Evolutionary conservation across 2,888 invertebrate species (phyloP).

Genomic region (Acronicta aceris): DNA sequence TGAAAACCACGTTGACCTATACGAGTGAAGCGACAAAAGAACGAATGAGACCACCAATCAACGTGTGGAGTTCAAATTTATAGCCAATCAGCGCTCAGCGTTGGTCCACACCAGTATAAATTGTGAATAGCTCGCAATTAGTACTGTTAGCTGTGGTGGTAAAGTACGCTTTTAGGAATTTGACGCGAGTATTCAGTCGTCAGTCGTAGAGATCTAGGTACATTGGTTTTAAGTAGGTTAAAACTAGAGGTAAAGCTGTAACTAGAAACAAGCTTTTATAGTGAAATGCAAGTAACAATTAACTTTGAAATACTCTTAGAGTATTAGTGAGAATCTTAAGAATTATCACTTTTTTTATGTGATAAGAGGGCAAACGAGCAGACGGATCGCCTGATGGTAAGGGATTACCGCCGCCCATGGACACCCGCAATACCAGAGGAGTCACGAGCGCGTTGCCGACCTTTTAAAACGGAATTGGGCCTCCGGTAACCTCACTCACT

Average conservation of each 20-base stretch:
- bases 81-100: slow-evolving; percentile 74
- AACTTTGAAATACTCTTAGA: too few species aligned
- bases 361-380: too few species aligned
- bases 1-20: slow-evolving; percentile 43
- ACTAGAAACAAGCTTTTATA: not conserved
- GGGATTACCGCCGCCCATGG: too few species aligned
- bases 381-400: too few species aligned
- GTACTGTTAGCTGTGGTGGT: slow-evolving; percentile 55
- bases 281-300: not conserved
- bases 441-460: too few species aligned
- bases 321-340: not conserved
- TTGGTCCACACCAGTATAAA: slow-evolving; percentile 65
- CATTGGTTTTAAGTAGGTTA: slow-evolving; percentile 31
- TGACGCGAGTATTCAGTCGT: slow-evolving; percentile 26
- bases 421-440: too few species aligned
- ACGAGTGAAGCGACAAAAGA: slow-evolving; percentile 59
- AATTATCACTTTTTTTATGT: too few species aligned
- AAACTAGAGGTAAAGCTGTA: not conserved
- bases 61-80: slow-evolving; percentile 65
- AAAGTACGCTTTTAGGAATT: slow-evolving; percentile 49
- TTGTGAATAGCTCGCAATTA: slow-evolving; percentile 74
- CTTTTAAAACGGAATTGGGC: too few species aligned
- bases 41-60: slow-evolving; percentile 71
- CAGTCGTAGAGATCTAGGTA: slow-evolving; percentile 24
- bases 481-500: too few species aligned